Percentiles rank a stretch among this genome's conserved stretches.
Conservation (phyloP, 2,888 invertebrate genomes). For the Plebejus melissa region DNA sequence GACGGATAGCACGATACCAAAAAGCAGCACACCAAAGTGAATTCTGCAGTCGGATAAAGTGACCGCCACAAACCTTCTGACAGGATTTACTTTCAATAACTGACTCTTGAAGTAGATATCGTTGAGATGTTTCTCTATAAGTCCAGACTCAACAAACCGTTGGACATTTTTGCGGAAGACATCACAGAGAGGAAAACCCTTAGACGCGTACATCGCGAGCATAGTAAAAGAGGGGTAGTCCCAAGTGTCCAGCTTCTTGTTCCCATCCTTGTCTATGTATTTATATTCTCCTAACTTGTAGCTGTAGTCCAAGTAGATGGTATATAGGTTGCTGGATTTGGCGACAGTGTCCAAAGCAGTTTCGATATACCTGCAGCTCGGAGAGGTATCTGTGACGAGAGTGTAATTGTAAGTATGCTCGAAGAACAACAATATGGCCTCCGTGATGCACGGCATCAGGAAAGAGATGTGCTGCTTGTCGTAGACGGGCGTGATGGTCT, state of each 20-base stretch:
- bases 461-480: slow-evolving; percentile 14
- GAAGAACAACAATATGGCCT: slow-evolving; percentile 19
- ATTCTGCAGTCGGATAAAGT: slow-evolving; percentile 24
- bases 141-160: slow-evolving; percentile 27
- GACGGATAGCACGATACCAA: slow-evolving; percentile 21
- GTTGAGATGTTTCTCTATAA: slow-evolving; percentile 2
- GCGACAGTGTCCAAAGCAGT: slow-evolving; percentile 25
- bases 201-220: slow-evolving; percentile 13
- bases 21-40: slow-evolving; percentile 15
- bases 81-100: slow-evolving; percentile 4
- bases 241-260: slow-evolving; percentile 24
- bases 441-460: slow-evolving; percentile 27
- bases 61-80: slow-evolving; percentile 1
- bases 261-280: slow-evolving; percentile 42
- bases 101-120: slow-evolving; percentile 26
- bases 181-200: slow-evolving; percentile 32
- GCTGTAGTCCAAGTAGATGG: slow-evolving; percentile 44
- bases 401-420: slow-evolving; percentile 23
- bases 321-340: slow-evolving; percentile 36
- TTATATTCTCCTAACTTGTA: slow-evolving; percentile 43
- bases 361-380: slow-evolving; percentile 25
- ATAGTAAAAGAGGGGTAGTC: neutral
- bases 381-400: neutral
- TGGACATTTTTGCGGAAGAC: slow-evolving; percentile 25
- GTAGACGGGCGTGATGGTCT: neutral